These are phyloP conservation scores for Morone chrysops DNA, from an alignment of 2,113 vertebrate genomes.

Conservation along the genomic window DNA sequence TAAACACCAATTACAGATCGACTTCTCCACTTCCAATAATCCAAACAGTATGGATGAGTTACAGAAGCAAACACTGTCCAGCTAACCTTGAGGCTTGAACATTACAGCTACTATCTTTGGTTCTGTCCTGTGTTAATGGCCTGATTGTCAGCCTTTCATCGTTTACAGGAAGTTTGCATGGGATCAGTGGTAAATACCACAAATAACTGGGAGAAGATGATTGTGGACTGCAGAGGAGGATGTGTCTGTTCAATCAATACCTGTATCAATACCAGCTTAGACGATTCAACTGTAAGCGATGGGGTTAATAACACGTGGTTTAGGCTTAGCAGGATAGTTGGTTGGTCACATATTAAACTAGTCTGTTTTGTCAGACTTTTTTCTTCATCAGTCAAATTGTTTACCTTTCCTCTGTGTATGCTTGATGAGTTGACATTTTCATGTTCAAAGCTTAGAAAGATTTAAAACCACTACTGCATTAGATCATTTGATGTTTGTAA, in stretches of 20 bases:
- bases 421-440: not conserved
- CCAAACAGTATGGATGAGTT: not conserved
- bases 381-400: conserved; percentile 10
- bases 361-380: not conserved
- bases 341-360: not conserved
- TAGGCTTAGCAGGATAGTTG: not conserved
- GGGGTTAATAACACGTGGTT: conserved; percentile 7
- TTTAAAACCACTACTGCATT: conserved; percentile 5
- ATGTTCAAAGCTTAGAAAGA: conserved; percentile 1
- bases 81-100: conserved; percentile 44
- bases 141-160: conserved; percentile 26
- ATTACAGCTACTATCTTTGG: conserved; percentile 24
- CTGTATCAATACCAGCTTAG: conserved; percentile 21
- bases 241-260: conserved; percentile 44
- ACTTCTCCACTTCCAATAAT: conserved; percentile 21
- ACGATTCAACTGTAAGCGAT: conserved; percentile 25
- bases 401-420: conserved; percentile 10
- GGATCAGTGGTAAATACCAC: conserved; percentile 18
- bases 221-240: conserved; percentile 26
- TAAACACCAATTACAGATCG: conserved; percentile 22
- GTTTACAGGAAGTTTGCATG: conserved; percentile 41
- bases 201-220: conserved; percentile 46
- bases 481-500: conserved; percentile 4
- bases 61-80: not conserved
- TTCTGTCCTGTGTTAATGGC: conserved; percentile 6